Percentiles rank a stretch among this genome's conserved stretches.
phyloP scores from a whole-genome alignment of 2,113 vertebrate species.

The Chionodraco myersi region DNA sequence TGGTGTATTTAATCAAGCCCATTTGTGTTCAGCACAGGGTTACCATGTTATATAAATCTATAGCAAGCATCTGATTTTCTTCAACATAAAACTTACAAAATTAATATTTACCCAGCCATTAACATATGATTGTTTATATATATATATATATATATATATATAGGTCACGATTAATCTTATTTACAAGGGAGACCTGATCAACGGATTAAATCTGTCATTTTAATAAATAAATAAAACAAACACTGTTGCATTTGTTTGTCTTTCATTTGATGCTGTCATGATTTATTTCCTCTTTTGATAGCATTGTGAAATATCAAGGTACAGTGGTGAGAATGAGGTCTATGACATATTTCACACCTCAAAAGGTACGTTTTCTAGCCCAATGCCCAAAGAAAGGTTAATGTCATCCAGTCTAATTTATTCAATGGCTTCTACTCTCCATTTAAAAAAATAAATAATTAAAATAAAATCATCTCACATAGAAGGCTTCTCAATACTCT shows the following conservation, averaged over 20 bases:
- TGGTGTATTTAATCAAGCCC: background rate
- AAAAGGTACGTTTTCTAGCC: conserved; percentile 1
- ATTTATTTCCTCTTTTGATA: background rate
- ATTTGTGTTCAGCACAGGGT: conserved; percentile 16
- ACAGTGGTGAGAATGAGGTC: conserved; percentile 33
- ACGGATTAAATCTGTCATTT: conserved; percentile 3
- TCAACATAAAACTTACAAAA: conserved; percentile 27
- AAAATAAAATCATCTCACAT: conserved; percentile 24
- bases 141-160: background rate
- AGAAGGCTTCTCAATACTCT: too few species aligned
- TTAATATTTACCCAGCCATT: conserved; percentile 14
- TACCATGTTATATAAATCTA: conserved; percentile 47
- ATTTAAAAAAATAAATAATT: conserved; percentile 1
- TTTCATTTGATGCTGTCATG: background rate
- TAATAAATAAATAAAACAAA: conserved; percentile 14
- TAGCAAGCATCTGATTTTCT: conserved; percentile 27
- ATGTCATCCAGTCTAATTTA: conserved; percentile 15
- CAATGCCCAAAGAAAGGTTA: background rate
- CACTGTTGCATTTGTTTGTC: conserved; percentile 10
- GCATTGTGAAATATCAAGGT: conserved; percentile 37
- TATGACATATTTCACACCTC: conserved; percentile 7
- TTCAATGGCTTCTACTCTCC: conserved; percentile 25
- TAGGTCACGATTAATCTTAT: conserved; percentile 25
- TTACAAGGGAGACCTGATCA: conserved; percentile 41
- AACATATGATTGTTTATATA: conserved; percentile 17